Conservation (phyloP, 2,797 vertebrate genomes). For the Eutrigla gurnardus region DNA sequence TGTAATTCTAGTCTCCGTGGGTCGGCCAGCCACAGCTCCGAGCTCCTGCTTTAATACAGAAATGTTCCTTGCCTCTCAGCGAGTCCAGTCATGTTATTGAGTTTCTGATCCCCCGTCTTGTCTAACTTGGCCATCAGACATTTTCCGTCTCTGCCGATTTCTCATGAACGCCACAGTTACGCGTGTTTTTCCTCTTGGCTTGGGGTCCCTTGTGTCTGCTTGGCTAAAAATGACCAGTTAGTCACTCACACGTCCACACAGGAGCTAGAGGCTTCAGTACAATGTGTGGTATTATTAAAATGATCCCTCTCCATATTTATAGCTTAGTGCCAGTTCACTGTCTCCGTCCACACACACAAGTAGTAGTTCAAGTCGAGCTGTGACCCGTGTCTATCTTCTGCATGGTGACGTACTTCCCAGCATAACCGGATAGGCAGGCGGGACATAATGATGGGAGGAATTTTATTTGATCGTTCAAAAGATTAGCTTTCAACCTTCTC, state of each 20-base stretch:
- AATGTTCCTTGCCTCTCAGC: constrained; percentile 60
- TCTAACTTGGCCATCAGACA: constrained; percentile 59
- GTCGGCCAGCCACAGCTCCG: constrained; percentile 78
- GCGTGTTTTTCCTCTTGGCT: constrained; percentile 59
- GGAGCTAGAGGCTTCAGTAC: constrained; percentile 5
- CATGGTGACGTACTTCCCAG: too few relatives aligned
- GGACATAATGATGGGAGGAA: too few relatives aligned
- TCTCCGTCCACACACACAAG: neutral
- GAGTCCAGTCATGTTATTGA: constrained; percentile 68
- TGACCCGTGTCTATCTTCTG: too few relatives aligned
- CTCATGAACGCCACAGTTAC: constrained; percentile 45
- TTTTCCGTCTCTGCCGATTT: constrained; percentile 65
- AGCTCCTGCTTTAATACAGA: constrained; percentile 77
- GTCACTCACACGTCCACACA: constrained; percentile 35
- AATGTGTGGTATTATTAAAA: constrained; percentile 35
- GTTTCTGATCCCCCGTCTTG: constrained; percentile 44
- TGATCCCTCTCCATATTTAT: constrained; percentile 5
- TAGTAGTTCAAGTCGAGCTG: too few relatives aligned
- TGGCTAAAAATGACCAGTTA: constrained; percentile 51
- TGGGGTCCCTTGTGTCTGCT: constrained; percentile 33
- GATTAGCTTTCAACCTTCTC: too few relatives aligned
- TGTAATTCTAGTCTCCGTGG: constrained; percentile 69
- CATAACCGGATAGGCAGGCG: too few relatives aligned
- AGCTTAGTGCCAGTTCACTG: too few relatives aligned
- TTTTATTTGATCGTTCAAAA: too few relatives aligned